Percentiles rank a stretch among this genome's conserved stretches.
Evolutionary conservation across 2,888 invertebrate species (phyloP).

Genomic region (Cheilosia soror): DNA sequence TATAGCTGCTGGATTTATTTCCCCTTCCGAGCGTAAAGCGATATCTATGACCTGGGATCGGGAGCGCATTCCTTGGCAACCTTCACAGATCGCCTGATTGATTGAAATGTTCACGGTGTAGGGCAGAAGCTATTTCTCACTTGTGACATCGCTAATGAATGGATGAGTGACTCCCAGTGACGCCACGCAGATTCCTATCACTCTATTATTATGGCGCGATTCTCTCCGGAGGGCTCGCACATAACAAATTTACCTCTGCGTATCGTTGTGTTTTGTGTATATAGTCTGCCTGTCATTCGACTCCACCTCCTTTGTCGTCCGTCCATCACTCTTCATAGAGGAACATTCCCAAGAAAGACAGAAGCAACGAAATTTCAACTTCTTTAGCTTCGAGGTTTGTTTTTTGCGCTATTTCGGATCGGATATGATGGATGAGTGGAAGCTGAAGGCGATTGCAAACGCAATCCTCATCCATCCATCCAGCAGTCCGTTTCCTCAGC

Average conservation of each 20-base stretch:
- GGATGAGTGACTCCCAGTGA: conserved; percentile 67
- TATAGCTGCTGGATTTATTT: neutral
- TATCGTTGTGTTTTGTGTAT: conserved; percentile 24
- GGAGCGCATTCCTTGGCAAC: conserved; percentile 55
- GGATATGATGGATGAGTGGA: conserved; percentile 69
- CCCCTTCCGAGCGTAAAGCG: neutral
- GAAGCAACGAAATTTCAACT: conserved; percentile 44
- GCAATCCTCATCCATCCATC: conserved; percentile 45
- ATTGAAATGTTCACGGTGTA: conserved; percentile 72
- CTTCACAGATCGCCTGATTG: conserved; percentile 66
- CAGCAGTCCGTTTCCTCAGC: conserved; percentile 15
- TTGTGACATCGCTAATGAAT: conserved; percentile 72
- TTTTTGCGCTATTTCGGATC: conserved; percentile 28
- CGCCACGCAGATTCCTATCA: conserved; percentile 55
- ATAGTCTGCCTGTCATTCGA: conserved; percentile 25
- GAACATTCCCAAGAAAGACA: conserved; percentile 10
- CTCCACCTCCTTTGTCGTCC: conserved; percentile 51
- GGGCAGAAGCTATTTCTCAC: conserved; percentile 74
- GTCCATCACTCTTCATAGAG: conserved; percentile 48
- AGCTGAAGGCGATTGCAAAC: conserved; percentile 39
- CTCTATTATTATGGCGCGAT: conserved; percentile 40
- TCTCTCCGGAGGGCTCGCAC: conserved; percentile 14
- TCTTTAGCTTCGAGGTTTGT: neutral
- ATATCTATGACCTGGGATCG: conserved; percentile 54
- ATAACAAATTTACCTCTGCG: conserved; percentile 30